Conservation (phyloP, 2,113 vertebrate genomes). For the Sebastes fasciatus region DNA sequence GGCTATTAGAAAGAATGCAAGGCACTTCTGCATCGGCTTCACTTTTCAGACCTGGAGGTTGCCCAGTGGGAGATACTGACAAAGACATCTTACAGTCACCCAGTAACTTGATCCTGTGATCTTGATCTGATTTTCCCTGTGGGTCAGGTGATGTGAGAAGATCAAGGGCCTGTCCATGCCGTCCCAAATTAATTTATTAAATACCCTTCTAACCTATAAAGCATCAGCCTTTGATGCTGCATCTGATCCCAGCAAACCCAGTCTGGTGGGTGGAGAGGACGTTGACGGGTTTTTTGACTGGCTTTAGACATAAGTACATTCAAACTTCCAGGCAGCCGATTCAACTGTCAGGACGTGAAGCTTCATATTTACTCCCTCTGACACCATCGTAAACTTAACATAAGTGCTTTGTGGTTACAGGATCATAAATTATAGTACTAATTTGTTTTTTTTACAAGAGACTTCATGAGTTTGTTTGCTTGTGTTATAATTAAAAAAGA, state of each 20-base stretch:
- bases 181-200: constrained; percentile 13
- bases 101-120: constrained; percentile 44
- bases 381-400: not conserved
- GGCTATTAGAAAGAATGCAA: too few species aligned
- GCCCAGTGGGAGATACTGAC: not conserved
- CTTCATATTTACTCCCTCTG: constrained; percentile 4
- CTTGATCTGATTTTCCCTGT: constrained; percentile 50
- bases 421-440: constrained; percentile 5
- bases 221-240: constrained; percentile 13
- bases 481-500: not conserved
- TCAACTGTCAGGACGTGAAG: constrained; percentile 7
- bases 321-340: not conserved
- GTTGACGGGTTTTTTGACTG: not conserved
- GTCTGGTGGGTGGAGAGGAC: not conserved
- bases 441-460: constrained; percentile 8
- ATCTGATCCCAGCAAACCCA: constrained; percentile 10
- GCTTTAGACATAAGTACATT: not conserved
- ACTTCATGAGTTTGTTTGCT: not conserved
- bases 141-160: constrained; percentile 36
- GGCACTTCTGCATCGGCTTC: too few species aligned
- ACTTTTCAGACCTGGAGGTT: too few species aligned
- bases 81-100: constrained; percentile 1
- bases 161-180: not conserved
- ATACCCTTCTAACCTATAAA: not conserved
- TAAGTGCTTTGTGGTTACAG: constrained; percentile 3